Base-by-base conservation (phyloP, 2,113 vertebrate species). In the Microtus pennsylvanicus region DNA sequence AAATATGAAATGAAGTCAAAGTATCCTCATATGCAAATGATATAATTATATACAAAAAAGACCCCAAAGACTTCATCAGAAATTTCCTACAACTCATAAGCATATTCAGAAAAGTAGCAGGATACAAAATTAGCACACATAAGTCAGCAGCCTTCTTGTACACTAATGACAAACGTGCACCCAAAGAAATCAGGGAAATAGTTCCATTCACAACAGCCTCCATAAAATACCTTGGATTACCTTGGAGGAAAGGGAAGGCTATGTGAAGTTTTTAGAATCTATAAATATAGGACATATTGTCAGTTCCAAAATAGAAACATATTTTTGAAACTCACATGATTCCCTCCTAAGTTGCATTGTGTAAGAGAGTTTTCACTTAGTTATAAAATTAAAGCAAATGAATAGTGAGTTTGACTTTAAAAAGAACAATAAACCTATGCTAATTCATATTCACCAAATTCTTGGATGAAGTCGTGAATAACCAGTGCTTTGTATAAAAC, bases 301-400 rank as follows among this genome's bases (percentile, higher is more conserved):
- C 19, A 4, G 16, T 72, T 63, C 21, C 8, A 83, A 52, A 28
- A 83, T 16, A 35, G 47, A 69, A 47, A 47, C 28, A 13, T 24
- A 38, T 14, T 67, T 22, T 74, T 80, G 26, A 3, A 75, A 72
- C 3, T 61, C 8, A 19, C 6, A 30, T n/a, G 10, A 33, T 3
- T 90, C 8, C 13, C 35, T 81, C 45, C 86, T 5, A 87, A 87
- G 55, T 70, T 74, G 87, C 8, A 24, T 28, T 63, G 14, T 90
- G 33, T 3, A 8, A 55, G 13, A 63, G 10, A 30, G 47, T 91
- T 95, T 86, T 65, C 4, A 52, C 19, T 96, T 83, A 91, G 14
- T 69, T 72, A 78, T 87, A 75, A 93, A 93, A 65, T 74, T 21
- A 91, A 3, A 90, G 45, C 22, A 89, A 94, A 86, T 69, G 5